Base-by-base conservation (phyloP, 2,888 invertebrate species). In the Agrochola litura region DNA sequence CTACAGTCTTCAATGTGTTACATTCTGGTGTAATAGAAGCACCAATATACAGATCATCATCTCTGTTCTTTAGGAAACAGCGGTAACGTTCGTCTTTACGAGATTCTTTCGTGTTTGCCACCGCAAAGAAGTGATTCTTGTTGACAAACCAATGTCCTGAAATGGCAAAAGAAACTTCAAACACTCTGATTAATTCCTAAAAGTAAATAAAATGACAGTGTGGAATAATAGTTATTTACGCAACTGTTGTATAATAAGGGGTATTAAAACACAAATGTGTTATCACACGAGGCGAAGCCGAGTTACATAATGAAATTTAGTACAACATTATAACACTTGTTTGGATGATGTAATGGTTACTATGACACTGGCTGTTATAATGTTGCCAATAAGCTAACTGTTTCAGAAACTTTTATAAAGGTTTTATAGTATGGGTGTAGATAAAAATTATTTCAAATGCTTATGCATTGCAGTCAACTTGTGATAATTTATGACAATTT, bases 41-140 rank as follows among this genome's bases (percentile, higher is more conserved):
- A 86, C 99, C 99, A 90, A 99, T 98, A 89, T 98, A 99, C 41
- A 99, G 96, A 95, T 99, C 99, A 91, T 99, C 99, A 93, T 99
- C 99, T 91, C 99, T 97, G 97, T 99, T 99, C 92, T 99, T 99
- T 67, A 99, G 96, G 94, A 99, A 99, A 92, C 99, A 99, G 61
- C 99, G 97, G 93, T 99, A 99, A 91, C 98, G 98, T 93, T 99
- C 99, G 94, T 99, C 99, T 93, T 98, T 98, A 89, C 99, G 97
- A 12, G 99, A 99, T 94, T 99, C 99, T 90, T 99, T 99, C 0
- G 99, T 99, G 92, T 99, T 99, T 12, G 99, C 99, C n/a, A 99
- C 99, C 74, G 99, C 99, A 95, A 99, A 99, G 94, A 98, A 99
- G 91, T 99, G 99, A 95, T 99, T 99, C 92, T 99, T 99, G 22